Conservation (phyloP, 2,797 vertebrate genomes). For the Sphenodon punctatus region DNA sequence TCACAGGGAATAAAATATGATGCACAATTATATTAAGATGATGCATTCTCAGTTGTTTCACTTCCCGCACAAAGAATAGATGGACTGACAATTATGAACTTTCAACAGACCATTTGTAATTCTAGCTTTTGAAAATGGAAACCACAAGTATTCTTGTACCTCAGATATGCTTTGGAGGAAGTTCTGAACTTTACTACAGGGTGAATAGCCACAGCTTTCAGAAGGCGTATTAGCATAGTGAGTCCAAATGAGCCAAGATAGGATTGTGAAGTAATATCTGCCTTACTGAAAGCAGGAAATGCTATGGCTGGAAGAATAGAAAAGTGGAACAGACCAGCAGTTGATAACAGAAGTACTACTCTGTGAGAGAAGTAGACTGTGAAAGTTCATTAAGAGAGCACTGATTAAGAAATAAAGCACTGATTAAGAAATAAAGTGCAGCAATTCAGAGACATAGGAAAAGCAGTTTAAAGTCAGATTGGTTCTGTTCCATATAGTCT, state of each 20-base stretch:
- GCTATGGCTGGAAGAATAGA: constrained; percentile 27
- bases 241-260: constrained; percentile 36
- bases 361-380: constrained; percentile 47
- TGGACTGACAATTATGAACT: not conserved
- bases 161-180: no score
- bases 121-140: constrained; percentile 15
- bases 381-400: constrained; percentile 29
- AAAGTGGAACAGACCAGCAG: not conserved
- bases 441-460: not conserved
- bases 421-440: constrained; percentile 3
- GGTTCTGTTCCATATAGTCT: not conserved
- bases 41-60: not conserved
- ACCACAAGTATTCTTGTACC: constrained; percentile 28
- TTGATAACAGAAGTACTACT: constrained; percentile 29
- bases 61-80: constrained; percentile 6
- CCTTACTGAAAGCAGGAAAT: constrained; percentile 51
- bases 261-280: constrained; percentile 47
- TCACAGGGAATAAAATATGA: not conserved
- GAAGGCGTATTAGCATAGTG: constrained; percentile 9
- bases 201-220: constrained; percentile 14
- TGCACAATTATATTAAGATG: not conserved
- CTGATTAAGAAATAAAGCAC: not conserved
- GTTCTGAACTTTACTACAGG: not conserved
- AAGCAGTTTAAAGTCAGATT: not conserved
- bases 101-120: not conserved